Base-by-base conservation (phyloP, 2,888 invertebrate genomes). In the Eupsilia transversa region DNA sequence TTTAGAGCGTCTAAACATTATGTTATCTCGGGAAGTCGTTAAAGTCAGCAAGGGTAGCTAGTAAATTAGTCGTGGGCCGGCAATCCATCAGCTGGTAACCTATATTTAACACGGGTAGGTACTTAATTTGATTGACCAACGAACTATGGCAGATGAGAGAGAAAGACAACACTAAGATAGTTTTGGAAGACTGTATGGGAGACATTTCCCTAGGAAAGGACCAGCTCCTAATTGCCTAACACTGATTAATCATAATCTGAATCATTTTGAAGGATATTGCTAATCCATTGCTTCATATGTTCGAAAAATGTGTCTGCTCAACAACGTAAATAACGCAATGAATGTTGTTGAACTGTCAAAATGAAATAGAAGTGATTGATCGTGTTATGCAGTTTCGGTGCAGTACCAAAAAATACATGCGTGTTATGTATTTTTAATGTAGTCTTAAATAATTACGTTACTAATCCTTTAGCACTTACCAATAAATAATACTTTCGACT, bases 21-120 rank as follows among this genome's bases (percentile, higher is more conserved):
- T 38, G 61, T 77, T 79, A 83, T 78, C 79, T 63, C 20, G 49
- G 33, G 43, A 59, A 69, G 43, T 63, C 78, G 52, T 83, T 70
- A 78, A 82, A 71, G 79, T 63, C 83, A 41, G 84, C 60, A 46
- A 70, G 79, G 83, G 83, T 79, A 52, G 72, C 49, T 12, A 64
- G 63, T 79, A 79, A 83, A 79, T 79, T 79, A 79, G 43, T 70
- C 17, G 30, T 57, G 57, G 46, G 38, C 17, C 14, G 38, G 79
- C 27, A 33, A 83, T 83, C 57, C 27, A 70, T 79, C 79, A 79
- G 63, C 43, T 43, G 52, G 27, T 20, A 43, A 49, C 49, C 17
- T 49, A 56, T 57, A 79, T 79, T 57, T 79, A 64, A 63, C 72
- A 57, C 9, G 57, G 79, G 57, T 64, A 70, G 46, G 57, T 70